Evolutionary conservation across 2,888 invertebrate species (phyloP), one percentile per base, ranked within the genome.

Genomic region (Drosophila mayaguana): DNA sequence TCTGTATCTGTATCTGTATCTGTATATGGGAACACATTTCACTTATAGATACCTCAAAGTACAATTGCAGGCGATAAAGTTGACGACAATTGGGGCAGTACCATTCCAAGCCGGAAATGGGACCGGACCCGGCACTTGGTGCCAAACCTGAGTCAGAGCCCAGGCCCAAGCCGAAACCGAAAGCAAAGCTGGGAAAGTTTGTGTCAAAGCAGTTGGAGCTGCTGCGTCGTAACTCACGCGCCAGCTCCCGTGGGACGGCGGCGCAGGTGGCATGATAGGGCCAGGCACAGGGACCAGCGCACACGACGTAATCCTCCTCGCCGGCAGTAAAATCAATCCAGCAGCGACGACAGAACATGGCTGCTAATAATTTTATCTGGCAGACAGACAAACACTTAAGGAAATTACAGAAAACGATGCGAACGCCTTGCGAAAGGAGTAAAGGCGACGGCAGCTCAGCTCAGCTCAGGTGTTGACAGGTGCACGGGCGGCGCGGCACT

Each of bases 261-360:
- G 88, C 90, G 78, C 92, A 92, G 67, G 88, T 89, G 67, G 83
- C 84, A 66, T 92, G 92, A 78, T 86, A 92, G 38, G 81, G 73
- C 68, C 89, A 82, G 14, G 83, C 90, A 72, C 92, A 92, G 40
- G 92, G 92, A 38, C 92, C 92, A 32, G 89, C 84, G 75, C 92
- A 92, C 65, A 80, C 84, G 51, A 92, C 75, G 63, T 71, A 86
- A 40, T 76, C 46, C 61, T 91, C 91, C 61, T 90, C 91, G 43
- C 74, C 78, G 73, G 80, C 72, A 63, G 77, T 81, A 63, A 92
- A 92, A 91, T 92, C 92, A 82, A 92, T 90, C 92, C 92, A 92
- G 66, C 92, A 92, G 80, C 90, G 92, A 71, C 91, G 91, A 86
- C 92, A 92, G 81, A 92, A 92, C 90, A 92, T 90, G 74, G 71